A percentile compares a stretch with the other conserved stretches of the same genome.
Conservation (phyloP, 2,113 vertebrate genomes). For the Mustela nigripes region DNA sequence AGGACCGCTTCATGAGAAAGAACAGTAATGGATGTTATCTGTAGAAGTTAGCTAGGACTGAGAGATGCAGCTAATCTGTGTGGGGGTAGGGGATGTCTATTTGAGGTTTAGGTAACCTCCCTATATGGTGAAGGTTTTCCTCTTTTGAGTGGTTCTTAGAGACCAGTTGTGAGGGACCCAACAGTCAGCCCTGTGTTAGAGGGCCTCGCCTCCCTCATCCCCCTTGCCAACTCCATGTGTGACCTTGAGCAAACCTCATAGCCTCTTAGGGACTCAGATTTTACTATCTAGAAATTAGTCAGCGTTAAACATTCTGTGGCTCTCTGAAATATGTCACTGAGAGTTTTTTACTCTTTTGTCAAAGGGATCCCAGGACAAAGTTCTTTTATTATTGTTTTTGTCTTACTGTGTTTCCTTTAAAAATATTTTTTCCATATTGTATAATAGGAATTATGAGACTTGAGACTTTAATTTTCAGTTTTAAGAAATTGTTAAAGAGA, state of each 20-base stretch:
- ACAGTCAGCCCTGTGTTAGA: not conserved
- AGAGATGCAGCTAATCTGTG: not conserved
- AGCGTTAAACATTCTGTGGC: not conserved
- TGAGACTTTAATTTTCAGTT: not conserved
- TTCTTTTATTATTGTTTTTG: not conserved
- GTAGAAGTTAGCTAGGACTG: not conserved
- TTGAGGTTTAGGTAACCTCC: not conserved
- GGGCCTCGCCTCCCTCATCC: too few relatives aligned
- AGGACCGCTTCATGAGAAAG: not conserved
- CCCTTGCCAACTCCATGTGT: not conserved
- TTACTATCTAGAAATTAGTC: not conserved
- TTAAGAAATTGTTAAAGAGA: not conserved
- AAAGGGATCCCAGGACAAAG: not conserved
- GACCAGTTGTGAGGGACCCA: too few relatives aligned
- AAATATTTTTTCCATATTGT: not conserved
- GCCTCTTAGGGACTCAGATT: not conserved
- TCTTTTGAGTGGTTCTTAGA: not conserved
- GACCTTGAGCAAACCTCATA: not conserved
- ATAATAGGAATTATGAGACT: not conserved
- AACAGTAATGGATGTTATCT: fast-evolving
- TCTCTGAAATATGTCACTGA: not conserved
- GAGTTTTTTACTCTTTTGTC: not conserved
- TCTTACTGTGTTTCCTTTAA: not conserved
- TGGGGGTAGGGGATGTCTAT: not conserved
- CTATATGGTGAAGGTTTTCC: not conserved